Base-by-base conservation (phyloP, 2,113 vertebrate species). In the Protobothrops mucrosquamatus region DNA sequence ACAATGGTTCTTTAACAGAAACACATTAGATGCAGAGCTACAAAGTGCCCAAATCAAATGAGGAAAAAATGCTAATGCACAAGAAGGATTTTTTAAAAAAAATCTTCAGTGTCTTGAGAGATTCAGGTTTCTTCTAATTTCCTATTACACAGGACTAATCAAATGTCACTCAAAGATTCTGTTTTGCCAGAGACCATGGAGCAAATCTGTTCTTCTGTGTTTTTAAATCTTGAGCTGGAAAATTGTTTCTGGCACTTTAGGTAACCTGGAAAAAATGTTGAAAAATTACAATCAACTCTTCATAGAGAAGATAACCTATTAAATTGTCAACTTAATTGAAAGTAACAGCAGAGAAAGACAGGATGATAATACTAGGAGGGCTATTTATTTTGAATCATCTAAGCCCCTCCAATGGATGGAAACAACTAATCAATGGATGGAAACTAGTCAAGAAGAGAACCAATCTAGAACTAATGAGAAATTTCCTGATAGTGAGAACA, bases 291-390 rank as follows among this genome's bases (percentile, higher is more conserved):
- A 97, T 96, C 95, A 96, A 94, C 94, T 95, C 94, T 91, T 54
- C 95, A 94, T 46, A 29, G 95, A 96, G 93, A 96, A 95, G 95
- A 90, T 96, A 95, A 97, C 91, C 95, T 93, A 97, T 97, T 96
- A 97, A 97, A 96, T 97, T 97, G 96, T 97, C 97, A 96, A 97
- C 97, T 97, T 97, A 98, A 97, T 97, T 97, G 97, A 97, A 97
- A 98, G 97, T 95, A 93, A 94, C 97, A 95, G 95, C 92, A 94
- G 20, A 92, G 96, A 93, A 96, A 97, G 94, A 93, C 92, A 95
- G 95, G 93, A 93, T 95, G 94, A 92, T 88, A 94, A 93, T 18
- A 26, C 96, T 92, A 94, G 64, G 23, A 89, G 1, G n/a, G 94
- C 93, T 95, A 90, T 94, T 97, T 96, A 94, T 96, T 97, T 95